These are phyloP conservation scores for Neoarius graeffei DNA, from an alignment of 2,113 vertebrate genomes.

Conservation along the genomic window DNA sequence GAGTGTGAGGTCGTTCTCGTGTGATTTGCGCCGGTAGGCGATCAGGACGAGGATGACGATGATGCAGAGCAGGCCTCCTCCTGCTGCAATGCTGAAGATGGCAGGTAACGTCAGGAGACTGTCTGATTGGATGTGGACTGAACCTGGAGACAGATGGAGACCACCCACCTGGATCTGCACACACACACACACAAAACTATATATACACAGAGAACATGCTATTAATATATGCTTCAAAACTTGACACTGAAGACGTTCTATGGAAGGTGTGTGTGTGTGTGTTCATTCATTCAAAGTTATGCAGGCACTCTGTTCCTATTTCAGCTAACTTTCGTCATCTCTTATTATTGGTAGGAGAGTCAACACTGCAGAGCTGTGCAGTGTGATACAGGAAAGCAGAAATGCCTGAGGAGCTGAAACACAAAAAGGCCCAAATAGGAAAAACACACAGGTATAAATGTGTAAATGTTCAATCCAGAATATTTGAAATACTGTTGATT, in stretches of 20 bases:
- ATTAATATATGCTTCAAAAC: neutral
- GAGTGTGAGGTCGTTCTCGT: conserved; percentile 94
- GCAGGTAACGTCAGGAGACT: conserved; percentile 92
- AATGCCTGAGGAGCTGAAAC: conserved; percentile 5
- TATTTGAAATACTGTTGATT: neutral
- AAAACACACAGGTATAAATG: neutral
- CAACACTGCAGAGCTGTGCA: conserved; percentile 22
- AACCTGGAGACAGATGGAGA: conserved; percentile 86
- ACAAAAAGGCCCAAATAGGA: neutral
- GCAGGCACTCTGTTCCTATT: conserved; percentile 2
- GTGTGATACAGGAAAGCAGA: conserved; percentile 28
- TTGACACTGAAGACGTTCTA: neutral
- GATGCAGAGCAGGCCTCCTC: conserved; percentile 90
- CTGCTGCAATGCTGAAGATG: conserved; percentile 91
- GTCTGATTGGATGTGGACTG: conserved; percentile 87
- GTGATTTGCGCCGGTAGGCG: conserved; percentile 95
- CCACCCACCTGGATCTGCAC: conserved; percentile 92
- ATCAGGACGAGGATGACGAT: conserved; percentile 97
- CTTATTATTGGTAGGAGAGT: neutral
- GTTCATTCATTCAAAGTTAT: no score
- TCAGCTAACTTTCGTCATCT: conserved; percentile 34
- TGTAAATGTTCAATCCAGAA: neutral
- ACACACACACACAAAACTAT: conserved; percentile 34
- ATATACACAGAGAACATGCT: neutral
- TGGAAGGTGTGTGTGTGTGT: neutral